Conservation (phyloP, 2,797 vertebrate species). For the Labeo calbasu region DNA sequence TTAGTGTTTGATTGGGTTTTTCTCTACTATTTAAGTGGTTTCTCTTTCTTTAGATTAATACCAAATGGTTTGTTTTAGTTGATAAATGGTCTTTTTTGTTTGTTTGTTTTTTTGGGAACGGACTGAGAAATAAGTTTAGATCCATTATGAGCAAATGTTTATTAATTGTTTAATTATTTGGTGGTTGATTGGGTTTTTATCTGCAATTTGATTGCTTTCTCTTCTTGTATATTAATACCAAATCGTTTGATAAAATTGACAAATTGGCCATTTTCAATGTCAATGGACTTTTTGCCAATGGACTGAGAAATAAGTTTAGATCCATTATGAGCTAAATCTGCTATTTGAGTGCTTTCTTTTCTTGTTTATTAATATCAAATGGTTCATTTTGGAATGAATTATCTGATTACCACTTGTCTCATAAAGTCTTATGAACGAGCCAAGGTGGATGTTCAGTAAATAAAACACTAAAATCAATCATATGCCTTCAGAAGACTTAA, state of each 20-base stretch:
- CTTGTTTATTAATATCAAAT: too few relatives aligned
- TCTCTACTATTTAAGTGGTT: too few relatives aligned
- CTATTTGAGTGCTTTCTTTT: too few relatives aligned
- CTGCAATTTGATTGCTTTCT: not conserved
- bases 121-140: not conserved
- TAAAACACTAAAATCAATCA: not conserved
- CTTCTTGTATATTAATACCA: not conserved
- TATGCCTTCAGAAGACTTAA: too few relatives aligned
- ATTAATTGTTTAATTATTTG: not conserved
- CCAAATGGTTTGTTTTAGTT: not conserved
- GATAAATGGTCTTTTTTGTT: too few relatives aligned
- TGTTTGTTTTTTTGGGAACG: too few relatives aligned
- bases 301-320: not conserved
- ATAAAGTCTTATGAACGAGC: not conserved
- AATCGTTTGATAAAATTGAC: too few relatives aligned
- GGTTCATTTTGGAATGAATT: not conserved
- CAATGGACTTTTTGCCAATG: not conserved
- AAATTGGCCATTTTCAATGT: too few relatives aligned
- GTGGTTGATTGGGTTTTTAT: not conserved
- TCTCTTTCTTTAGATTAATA: too few relatives aligned
- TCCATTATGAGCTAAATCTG: too few relatives aligned
- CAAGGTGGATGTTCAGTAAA: not conserved
- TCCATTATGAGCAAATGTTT: not conserved
- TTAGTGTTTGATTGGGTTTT: too few relatives aligned
- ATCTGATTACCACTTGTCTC: not conserved